Percentiles rank a stretch among this genome's conserved stretches.
Conservation (phyloP, 2,888 invertebrate genomes). For the Drosophila melanocephala region DNA sequence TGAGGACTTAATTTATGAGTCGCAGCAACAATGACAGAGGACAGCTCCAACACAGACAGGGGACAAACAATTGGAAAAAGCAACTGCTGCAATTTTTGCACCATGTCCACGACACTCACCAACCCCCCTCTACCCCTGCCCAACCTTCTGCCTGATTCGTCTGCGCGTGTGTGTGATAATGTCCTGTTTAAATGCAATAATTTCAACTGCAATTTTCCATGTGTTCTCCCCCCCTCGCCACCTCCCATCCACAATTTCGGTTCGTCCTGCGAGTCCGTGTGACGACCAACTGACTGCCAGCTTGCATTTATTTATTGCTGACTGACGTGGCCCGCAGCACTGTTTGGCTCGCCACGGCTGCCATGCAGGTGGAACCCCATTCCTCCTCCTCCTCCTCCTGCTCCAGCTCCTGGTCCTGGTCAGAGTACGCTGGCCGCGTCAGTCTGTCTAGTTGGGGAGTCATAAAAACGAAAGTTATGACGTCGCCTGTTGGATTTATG, state of each 20-base stretch:
- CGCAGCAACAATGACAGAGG: constrained; percentile 67
- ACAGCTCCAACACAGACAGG: constrained; percentile 46
- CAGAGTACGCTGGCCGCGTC: constrained; percentile 43
- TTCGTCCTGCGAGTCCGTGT: constrained; percentile 50
- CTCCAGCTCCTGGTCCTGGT: background rate
- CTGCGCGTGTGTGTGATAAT: constrained; percentile 67
- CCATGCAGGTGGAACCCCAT: constrained; percentile 63
- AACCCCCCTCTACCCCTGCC: constrained; percentile 19
- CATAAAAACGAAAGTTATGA: constrained; percentile 85
- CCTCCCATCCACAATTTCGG: constrained; percentile 16
- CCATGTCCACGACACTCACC: constrained; percentile 26
- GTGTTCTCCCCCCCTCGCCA: background rate
- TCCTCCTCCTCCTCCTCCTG: background rate
- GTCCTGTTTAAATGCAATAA: constrained; percentile 83
- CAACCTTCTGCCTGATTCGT: constrained; percentile 11
- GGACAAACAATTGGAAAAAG: constrained; percentile 65
- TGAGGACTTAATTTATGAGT: constrained; percentile 85
- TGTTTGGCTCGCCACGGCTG: constrained; percentile 14
- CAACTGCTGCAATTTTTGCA: constrained; percentile 75
- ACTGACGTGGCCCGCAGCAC: constrained; percentile 71
- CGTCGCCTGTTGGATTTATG: constrained; percentile 82
- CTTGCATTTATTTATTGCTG: constrained; percentile 83
- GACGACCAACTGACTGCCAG: constrained; percentile 82
- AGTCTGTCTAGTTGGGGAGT: constrained; percentile 77
- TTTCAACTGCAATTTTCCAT: constrained; percentile 76